A percentile compares a stretch with the other conserved stretches of the same genome.
Evolutionary conservation across 2,113 vertebrate species (phyloP).

Genomic region (Clarias batrachus): DNA sequence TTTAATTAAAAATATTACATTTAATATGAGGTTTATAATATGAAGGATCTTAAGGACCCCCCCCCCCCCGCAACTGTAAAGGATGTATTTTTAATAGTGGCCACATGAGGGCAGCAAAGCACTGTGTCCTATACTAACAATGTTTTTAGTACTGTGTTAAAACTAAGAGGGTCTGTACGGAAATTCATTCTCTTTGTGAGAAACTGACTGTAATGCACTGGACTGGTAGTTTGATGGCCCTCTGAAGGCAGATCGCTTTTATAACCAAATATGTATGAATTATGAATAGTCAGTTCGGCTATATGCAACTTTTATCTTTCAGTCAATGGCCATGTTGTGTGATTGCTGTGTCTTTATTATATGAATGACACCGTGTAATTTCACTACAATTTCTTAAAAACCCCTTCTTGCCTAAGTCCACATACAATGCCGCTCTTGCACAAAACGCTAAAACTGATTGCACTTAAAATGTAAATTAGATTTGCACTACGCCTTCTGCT

Average conservation of each 20-base stretch:
- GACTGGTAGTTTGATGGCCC: background rate
- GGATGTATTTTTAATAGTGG: background rate
- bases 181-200: background rate
- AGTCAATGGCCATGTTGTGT: background rate
- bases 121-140: background rate
- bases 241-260: background rate
- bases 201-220: background rate
- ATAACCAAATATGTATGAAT: background rate
- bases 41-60: no score
- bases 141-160: background rate
- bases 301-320: no score
- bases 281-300: background rate
- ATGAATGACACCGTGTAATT: background rate
- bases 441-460: background rate
- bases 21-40: background rate
- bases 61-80: no score
- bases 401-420: background rate
- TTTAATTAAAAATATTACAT: background rate
- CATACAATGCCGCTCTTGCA: background rate
- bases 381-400: background rate
- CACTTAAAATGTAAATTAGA: background rate
- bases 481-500: background rate
- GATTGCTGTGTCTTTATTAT: background rate
- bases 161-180: background rate
- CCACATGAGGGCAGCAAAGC: conserved; percentile 22